Evolutionary conservation across 1,140 invertebrate genomes (phyloP), one percentile per base, ranked within the genome.

Genomic region (Hydropsyche tenuis): DNA sequence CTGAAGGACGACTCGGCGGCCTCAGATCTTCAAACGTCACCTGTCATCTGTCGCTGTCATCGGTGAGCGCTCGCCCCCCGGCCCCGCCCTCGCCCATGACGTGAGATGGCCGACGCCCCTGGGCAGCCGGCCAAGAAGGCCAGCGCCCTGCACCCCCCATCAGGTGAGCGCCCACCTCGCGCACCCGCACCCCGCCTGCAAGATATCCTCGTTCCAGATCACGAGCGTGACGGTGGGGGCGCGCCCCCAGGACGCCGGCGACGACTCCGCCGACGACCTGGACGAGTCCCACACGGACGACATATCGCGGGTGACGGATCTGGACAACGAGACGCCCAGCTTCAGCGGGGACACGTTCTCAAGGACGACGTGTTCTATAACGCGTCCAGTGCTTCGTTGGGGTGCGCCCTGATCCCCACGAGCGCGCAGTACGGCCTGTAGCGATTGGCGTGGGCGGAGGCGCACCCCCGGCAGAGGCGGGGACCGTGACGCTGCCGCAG

Each of bases 241-340:
- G 79, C 89, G 91, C 69, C 88, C 90, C 81, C 91, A 92, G 81
- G 94, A 96, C 84, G 91, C 91, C 73, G 95, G 94, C 79, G 94
- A 94, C 73, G 95, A 97, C 84, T 96, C 94, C 60, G 93, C 94
- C 76, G 94, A 96, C 84, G 95, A 96, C 88, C 87, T 96, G 81
- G 94, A 96, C 84, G 94, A 96, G 87, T 95, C 93, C 84, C 94
- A 96, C 82, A 95, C 94, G 73, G 94, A 96, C 83, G 92, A 93
- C 80, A 91, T 90, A 79, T 93, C 92, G 77, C 87, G 92, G 78
- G 87, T 93, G 72, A 93, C 92, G n/a, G 92, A 94, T 80, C 85
- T 92, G 78, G 90, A 92, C 84, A 91, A 92, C 83, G 93, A 94
- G 84, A 94, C 93, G 25, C 93, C 93, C 16, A 93, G 91, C 79